phyloP scores from a whole-genome alignment of 2,797 vertebrate species.

The Otolemur crassicaudatus region DNA sequence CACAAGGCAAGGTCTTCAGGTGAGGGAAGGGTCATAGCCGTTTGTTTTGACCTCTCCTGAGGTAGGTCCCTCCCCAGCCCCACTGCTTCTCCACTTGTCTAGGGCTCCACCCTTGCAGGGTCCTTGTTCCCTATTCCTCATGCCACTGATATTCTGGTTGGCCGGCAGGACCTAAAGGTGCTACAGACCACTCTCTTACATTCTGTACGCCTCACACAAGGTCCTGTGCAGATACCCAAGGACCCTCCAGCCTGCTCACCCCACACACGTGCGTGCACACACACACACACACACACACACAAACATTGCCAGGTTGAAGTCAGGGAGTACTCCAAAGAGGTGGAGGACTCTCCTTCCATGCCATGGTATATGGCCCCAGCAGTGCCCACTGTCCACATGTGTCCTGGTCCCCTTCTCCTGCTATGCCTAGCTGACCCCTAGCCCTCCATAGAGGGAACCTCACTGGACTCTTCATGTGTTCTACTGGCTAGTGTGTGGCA shows the following conservation, averaged over 20 bases:
- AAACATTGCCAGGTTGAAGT: conserved; percentile 46
- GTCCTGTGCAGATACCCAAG: background rate
- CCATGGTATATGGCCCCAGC: background rate
- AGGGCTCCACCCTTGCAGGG: background rate
- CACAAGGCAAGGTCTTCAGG: background rate
- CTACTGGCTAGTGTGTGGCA: too few species aligned
- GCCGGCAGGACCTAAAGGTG: background rate
- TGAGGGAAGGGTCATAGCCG: rapidly evolving
- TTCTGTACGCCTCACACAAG: background rate
- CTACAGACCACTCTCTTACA: background rate
- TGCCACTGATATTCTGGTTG: background rate
- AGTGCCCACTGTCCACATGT: background rate
- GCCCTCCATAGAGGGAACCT: background rate
- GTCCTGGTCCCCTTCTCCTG: too few species aligned
- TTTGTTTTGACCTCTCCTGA: background rate
- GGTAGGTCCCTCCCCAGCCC: background rate
- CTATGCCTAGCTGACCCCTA: background rate
- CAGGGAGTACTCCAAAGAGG: background rate
- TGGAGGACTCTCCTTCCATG: background rate
- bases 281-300: conserved; percentile 2
- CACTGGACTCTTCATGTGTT: too few species aligned
- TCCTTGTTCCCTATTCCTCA: too few species aligned
- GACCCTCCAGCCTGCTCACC: background rate
- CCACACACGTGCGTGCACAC: background rate
- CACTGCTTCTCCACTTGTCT: too few species aligned